Base-by-base conservation (phyloP, 1,140 invertebrate genomes). In the Drosophila lacertosa region DNA sequence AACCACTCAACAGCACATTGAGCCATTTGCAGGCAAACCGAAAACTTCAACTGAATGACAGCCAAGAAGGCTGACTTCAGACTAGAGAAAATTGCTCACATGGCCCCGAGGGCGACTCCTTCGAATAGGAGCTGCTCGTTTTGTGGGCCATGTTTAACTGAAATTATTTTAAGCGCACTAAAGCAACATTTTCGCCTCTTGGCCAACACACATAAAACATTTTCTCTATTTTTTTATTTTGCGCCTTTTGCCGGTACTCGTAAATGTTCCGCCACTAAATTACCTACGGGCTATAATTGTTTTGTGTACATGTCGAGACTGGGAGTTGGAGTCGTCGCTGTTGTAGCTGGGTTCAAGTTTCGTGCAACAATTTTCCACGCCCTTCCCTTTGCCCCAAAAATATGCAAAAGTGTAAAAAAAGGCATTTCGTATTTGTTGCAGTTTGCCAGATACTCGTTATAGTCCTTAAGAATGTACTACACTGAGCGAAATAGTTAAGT, bases 201-300 rank as follows among this genome's bases (percentile, higher is more conserved):
- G 57, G 39, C 57, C 51, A 64, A 63, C 65, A 75, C 65, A 75
- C 75, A 79, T 79, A 72, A 83, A 83, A 78, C 79, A 83, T 82
- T 83, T 53, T 51, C 65, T 57, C 74, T 74, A 57, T 33, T 47
- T 55, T 24, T n/a, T 10, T 10, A 16, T 65, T 35, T 42, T 42
- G 26, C 44, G 35, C 60, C 53, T 51, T 55, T 80, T 45, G 45
- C 37, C 60, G 50, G 45, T 73, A 45, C 39, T 71, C 63, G 68
- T 68, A 79, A 79, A 70, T 71, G 64, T 78, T 83, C 45, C 51
- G 53, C 63, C 80, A 83, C 75, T 84, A 84, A 84, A 83, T 83
- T 84, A 83, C 75, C 80, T 83, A 75, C 71, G 48, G 78, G 82
- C 78, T 64, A 78, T 88, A 88, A 88, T 88, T 88, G 82, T 88